A percentile compares a stretch with the other conserved stretches of the same genome.
Conservation (phyloP, 1,140 invertebrate genomes). For the Anadara kagoshimensis region DNA sequence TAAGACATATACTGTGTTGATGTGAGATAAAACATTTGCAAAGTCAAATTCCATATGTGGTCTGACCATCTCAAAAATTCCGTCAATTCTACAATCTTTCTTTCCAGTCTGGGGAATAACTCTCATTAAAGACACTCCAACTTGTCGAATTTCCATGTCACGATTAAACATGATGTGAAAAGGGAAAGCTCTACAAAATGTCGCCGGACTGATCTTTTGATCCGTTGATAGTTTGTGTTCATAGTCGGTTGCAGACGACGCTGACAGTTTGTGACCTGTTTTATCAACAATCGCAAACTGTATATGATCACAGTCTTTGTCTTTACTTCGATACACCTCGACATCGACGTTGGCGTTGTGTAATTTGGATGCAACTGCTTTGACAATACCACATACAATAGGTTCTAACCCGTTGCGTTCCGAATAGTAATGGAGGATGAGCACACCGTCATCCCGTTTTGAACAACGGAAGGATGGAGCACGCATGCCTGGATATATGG, state of each 20-base stretch:
- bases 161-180: slow-evolving; percentile 96
- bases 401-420: slow-evolving; percentile 70
- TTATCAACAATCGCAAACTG: slow-evolving; percentile 91
- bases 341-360: slow-evolving; percentile 94
- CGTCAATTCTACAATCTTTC: slow-evolving; percentile 82
- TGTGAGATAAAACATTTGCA: slow-evolving; percentile 93
- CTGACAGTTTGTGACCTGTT: slow-evolving; percentile 40
- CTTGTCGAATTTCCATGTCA: slow-evolving; percentile 88
- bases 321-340: slow-evolving; percentile 86
- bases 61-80: slow-evolving; percentile 87
- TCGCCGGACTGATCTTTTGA: slow-evolving; percentile 82
- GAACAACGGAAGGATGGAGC: slow-evolving; percentile 74
- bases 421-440: slow-evolving; percentile 74
- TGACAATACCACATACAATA: slow-evolving; percentile 70
- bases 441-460: slow-evolving; percentile 71
- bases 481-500: slow-evolving; percentile 73
- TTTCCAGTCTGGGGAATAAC: slow-evolving; percentile 83
- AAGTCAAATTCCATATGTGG: slow-evolving; percentile 92
- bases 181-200: slow-evolving; percentile 95
- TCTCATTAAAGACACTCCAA: slow-evolving; percentile 86
- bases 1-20: slow-evolving; percentile 96
- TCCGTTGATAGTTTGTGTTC: slow-evolving; percentile 53
- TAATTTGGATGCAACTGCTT: slow-evolving; percentile 91
- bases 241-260: slow-evolving; percentile 12
- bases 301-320: slow-evolving; percentile 88